Base-by-base conservation (phyloP, 2,888 invertebrate genomes). In the Dicyrtomina minuta region DNA sequence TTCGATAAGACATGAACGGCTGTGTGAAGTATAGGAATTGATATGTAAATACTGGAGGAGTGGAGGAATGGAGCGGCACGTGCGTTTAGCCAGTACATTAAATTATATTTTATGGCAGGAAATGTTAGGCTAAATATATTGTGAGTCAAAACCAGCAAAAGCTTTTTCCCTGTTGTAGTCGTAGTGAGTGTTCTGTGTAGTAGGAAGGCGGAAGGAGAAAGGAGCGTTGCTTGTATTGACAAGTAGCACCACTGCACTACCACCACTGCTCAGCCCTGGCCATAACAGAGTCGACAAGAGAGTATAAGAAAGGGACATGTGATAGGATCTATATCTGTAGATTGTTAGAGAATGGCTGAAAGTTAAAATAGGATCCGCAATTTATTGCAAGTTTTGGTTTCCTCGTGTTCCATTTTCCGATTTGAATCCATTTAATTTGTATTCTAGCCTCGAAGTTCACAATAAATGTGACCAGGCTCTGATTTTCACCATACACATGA, bases 371-470 rank as follows among this genome's bases (percentile, higher is more conserved):
- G 44, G 61, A 51, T 55, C 53, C 53, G 41, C 55, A 65, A 65
- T 65, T 61, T 71, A 59, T 55, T 68, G 59, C 71, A 27, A 70
- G 53, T 66, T 74, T 58, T 62, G n/a, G 26, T 27, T 62, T 62
- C n/a, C 51, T 51, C 22, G 17, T 39, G 39, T 33, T 44, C 51
- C 33, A 33, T 62, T 62, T 62, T 51, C 51, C 46, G 20, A 44
- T 41, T 59, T 59, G 39, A 39, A 41, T 51, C 62, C 27, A n/a
- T 62, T 62, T 51, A 49, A 51, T 62, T 62, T 62, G 51, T 62
- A 62, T 62, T 51, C 51, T 17, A 44, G 12, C 62, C 49, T 44
- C 61, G 61, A 43, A 61, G 13, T 24, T 59, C 53, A 53, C 53
- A 24, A 64, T 65, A 65, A 65, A 65, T 56, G 55, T 26, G 55